Conservation (phyloP, 2,888 invertebrate species). For the Brenthis ino region DNA sequence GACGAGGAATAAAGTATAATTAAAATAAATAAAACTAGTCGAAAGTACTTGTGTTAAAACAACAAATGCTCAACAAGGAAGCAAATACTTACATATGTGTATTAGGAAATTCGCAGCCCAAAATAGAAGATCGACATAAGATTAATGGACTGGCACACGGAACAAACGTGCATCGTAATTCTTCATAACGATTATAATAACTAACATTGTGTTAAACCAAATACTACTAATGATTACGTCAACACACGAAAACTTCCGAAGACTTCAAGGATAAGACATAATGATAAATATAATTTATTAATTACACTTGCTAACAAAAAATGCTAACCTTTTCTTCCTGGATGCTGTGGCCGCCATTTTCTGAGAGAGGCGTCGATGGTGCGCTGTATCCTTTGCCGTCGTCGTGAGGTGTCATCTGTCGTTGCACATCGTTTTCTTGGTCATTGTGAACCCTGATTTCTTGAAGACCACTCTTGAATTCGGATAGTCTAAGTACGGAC, state of each 20-base stretch:
- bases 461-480: constrained; percentile 75
- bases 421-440: constrained; percentile 73
- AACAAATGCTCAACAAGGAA: constrained; percentile 38
- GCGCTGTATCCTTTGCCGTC: constrained; percentile 79
- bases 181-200: constrained; percentile 60
- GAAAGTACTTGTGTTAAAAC: constrained; percentile 19
- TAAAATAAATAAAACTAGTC: constrained; percentile 16
- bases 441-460: constrained; percentile 70
- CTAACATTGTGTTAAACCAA: constrained; percentile 64
- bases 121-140: constrained; percentile 56
- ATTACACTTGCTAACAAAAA: constrained; percentile 33
- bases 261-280: constrained; percentile 63
- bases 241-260: constrained; percentile 71
- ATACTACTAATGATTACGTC: constrained; percentile 61
- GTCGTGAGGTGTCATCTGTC: constrained; percentile 76
- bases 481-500: constrained; percentile 76
- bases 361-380: constrained; percentile 77
- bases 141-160: constrained; percentile 70
- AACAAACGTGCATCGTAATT: constrained; percentile 69
- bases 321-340: constrained; percentile 78
- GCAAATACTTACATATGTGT: constrained; percentile 32
- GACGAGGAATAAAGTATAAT: constrained; percentile 32
- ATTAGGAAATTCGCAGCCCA: constrained; percentile 44
- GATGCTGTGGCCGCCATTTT: constrained; percentile 73
- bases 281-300: constrained; percentile 48